Percentiles rank a stretch among this genome's conserved stretches.
Conservation (phyloP, 2,113 vertebrate species). For the Sinosuthora webbiana region DNA sequence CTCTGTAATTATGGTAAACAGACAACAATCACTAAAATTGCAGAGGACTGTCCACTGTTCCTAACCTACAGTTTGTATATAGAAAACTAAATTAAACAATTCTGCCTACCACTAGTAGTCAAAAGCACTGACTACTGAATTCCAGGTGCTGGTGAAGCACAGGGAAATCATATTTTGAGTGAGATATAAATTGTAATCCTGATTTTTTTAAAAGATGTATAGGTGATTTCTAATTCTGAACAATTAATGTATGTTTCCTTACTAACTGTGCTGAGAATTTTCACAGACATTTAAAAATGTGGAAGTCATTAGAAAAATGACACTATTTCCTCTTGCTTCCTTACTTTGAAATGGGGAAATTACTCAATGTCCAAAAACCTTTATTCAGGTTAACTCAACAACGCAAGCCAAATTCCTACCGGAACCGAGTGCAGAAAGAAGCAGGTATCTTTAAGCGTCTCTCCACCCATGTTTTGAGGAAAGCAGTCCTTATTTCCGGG, state of each 20-base stretch:
- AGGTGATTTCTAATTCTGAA: background rate
- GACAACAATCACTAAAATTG: slow-evolving; percentile 68
- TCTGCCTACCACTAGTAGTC: background rate
- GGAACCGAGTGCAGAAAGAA: background rate
- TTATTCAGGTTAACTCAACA: background rate
- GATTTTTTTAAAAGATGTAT: background rate
- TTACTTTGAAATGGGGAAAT: background rate
- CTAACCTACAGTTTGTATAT: slow-evolving; percentile 57
- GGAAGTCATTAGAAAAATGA: background rate
- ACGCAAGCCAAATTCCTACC: background rate
- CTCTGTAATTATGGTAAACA: slow-evolving; percentile 70
- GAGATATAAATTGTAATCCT: background rate
- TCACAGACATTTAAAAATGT: background rate
- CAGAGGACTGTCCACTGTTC: slow-evolving; percentile 28
- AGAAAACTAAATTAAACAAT: slow-evolving; percentile 65
- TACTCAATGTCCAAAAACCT: background rate
- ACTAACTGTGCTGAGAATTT: background rate
- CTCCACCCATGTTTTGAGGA: background rate
- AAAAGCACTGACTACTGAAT: background rate
- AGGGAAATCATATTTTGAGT: background rate
- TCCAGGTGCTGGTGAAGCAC: slow-evolving; percentile 19
- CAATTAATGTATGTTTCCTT: background rate
- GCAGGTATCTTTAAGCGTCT: background rate
- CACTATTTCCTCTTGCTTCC: background rate
- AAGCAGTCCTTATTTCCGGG: background rate